Evolutionary conservation across 2,113 vertebrate species (phyloP), one percentile per base, ranked within the genome.

Genomic region (Catharus bicknelli): DNA sequence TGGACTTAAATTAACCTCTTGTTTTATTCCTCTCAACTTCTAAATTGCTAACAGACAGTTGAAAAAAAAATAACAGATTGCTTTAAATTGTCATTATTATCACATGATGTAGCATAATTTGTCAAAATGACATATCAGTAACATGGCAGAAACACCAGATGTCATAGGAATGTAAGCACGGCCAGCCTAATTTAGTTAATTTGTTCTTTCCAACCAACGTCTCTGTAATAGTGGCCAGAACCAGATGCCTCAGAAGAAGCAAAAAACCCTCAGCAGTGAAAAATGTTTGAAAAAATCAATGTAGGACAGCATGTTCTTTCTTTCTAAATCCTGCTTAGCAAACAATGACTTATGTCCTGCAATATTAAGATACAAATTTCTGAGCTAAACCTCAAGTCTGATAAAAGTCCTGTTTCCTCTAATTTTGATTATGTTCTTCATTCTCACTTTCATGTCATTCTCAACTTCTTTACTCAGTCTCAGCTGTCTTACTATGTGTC

Each of bases 131-230:
- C 77, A 57, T 61, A 77, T 63, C 53, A 62, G 93, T 90, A 88
- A 78, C 74, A 78, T 80, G 68, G 34, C 59, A 94, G 75, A 93
- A 95, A 88, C 86, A 91, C 90, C 91, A 94, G 94, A 95, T 95
- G 92, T 88, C 92, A 88, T 20, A 87, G 55, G 26, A 88, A 73
- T 51, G 26, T 55, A 82, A 88, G 72, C 85, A 73, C 16, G 86
- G 58, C 83, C 86, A 94, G 86, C 10, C n/a, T 64, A 81, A 83
- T 96, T 92, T 87, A 83, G 77, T 45, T 78, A 89, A 74, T 95
- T 83, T 80, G 55, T 72, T 47, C 70, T 93, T 63, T 76, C 84
- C 47, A 68, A 66, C 74, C 69, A 93, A 32, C 2, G 2, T 38
- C 26, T 85, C 29, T 69, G 34, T 94, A 90, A 85, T 16, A 92